phyloP scores from a whole-genome alignment of 2,113 vertebrate genomes.

The Eupsittula cactorum region DNA sequence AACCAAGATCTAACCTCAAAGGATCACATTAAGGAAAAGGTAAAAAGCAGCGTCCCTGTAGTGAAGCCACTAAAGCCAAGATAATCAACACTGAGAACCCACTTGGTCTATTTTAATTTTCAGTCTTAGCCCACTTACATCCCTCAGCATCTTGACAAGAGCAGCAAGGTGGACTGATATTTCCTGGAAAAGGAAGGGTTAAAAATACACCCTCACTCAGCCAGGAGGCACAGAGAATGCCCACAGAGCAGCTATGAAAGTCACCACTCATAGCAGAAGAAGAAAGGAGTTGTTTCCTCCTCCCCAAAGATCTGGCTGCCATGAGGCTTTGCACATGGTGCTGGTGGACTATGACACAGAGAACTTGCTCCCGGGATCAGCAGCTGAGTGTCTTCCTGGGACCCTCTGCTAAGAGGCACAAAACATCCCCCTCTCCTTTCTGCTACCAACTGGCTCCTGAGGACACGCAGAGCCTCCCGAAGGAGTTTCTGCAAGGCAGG shows the following conservation, averaged over 20 bases:
- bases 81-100: background rate
- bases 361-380: background rate
- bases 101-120: background rate
- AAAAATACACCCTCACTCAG: background rate
- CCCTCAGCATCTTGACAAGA: background rate
- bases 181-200: background rate
- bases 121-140: background rate
- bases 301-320: background rate
- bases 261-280: background rate
- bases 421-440: background rate
- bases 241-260: background rate
- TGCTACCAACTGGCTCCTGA: background rate
- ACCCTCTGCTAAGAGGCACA: background rate
- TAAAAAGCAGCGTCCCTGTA: background rate
- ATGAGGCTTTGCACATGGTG: background rate
- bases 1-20: background rate
- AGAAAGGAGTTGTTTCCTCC: background rate
- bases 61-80: background rate
- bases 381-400: background rate
- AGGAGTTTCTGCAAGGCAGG: background rate
- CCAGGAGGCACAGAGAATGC: background rate
- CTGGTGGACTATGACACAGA: background rate
- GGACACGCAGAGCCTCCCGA: background rate
- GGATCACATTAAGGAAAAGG: background rate
- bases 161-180: background rate